phyloP scores from a whole-genome alignment of 1,140 invertebrate species.

The Micrasema longulum region DNA sequence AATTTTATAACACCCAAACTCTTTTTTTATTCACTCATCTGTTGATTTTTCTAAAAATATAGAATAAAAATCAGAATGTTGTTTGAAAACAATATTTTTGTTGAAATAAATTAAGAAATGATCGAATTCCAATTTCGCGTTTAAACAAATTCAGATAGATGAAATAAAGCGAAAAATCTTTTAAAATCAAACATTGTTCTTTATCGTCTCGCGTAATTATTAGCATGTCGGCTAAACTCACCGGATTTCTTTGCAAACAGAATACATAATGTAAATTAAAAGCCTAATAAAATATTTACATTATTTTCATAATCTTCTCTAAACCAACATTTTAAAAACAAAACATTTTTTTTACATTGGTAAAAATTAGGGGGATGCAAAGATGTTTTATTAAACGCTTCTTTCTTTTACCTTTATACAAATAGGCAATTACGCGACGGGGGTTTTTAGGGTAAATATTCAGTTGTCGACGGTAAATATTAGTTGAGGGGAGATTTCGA shows the following conservation, averaged over 20 bases:
- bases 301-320: constrained; percentile 38
- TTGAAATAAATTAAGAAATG: no score
- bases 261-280: constrained; percentile 35
- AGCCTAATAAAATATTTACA: constrained; percentile 45
- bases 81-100: no score
- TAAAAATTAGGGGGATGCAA: constrained; percentile 44
- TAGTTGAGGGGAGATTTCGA: background rate
- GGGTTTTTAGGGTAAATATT: constrained; percentile 39
- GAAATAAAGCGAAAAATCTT: no score
- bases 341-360: constrained; percentile 39
- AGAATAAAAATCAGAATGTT: no score
- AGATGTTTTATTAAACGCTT: constrained; percentile 42
- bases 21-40: no score
- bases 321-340: constrained; percentile 45
- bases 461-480: constrained; percentile 8
- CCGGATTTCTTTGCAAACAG: background rate
- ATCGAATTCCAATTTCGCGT: no score
- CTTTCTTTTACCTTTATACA: constrained; percentile 41
- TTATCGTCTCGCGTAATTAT: no score
- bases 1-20: no score
- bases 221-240: no score
- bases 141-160: no score
- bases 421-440: constrained; percentile 42
- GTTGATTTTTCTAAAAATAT: no score
- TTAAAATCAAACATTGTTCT: no score